phyloP scores from a whole-genome alignment of 2,797 vertebrate genomes.

The Pangasius larnaudii region DNA sequence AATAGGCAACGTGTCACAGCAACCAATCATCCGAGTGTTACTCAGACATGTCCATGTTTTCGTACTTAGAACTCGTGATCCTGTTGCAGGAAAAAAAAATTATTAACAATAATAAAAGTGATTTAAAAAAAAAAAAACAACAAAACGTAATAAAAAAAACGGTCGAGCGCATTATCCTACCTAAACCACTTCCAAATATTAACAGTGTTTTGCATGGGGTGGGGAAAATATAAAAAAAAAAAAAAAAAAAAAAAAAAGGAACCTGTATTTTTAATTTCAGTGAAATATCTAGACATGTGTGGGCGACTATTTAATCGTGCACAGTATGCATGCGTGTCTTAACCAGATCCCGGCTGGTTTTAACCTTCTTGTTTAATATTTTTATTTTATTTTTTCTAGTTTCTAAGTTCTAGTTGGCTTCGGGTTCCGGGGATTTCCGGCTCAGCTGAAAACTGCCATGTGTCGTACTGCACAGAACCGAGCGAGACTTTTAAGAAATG shows the following conservation, averaged over 20 bases:
- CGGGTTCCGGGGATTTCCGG: constrained; percentile 83
- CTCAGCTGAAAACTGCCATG: constrained; percentile 99
- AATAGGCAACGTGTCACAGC: constrained; percentile 77
- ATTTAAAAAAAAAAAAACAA: neutral
- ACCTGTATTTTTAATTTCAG: constrained; percentile 68
- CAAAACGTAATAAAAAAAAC: neutral
- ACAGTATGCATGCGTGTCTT: constrained; percentile 93
- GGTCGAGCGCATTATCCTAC: constrained; percentile 76
- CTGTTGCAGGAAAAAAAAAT: neutral
- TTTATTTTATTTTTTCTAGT: neutral
- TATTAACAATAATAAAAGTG: neutral
- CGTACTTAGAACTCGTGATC: constrained; percentile 49
- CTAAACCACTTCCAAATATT: constrained; percentile 79
- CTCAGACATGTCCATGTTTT: constrained; percentile 72
- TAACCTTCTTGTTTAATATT: constrained; percentile 80
- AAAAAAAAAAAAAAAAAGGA: constrained; percentile 58
- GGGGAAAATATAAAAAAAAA: neutral
- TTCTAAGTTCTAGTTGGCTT: constrained; percentile 83
- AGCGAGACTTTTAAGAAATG: neutral
- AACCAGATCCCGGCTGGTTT: constrained; percentile 80
- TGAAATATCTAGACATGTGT: constrained; percentile 75
- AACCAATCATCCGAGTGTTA: constrained; percentile 77
- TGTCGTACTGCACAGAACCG: constrained; percentile 88
- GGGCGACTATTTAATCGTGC: constrained; percentile 88
- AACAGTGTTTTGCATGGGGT: constrained; percentile 82